A percentile compares a stretch with the other conserved stretches of the same genome.
Conservation (phyloP, 1,140 invertebrate species). For the Phenacoccus solenopsis region DNA sequence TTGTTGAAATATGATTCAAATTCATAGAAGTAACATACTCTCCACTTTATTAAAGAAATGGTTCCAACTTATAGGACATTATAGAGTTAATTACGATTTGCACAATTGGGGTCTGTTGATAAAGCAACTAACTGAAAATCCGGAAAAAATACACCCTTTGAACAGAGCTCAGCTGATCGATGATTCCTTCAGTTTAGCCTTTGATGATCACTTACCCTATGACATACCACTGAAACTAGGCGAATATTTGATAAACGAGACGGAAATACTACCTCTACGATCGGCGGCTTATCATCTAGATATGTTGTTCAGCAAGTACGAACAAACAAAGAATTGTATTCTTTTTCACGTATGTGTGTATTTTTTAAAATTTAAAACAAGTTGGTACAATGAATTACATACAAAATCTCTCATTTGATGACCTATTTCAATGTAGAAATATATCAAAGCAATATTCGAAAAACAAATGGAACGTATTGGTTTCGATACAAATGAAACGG, state of each 20-base stretch:
- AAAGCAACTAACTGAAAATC: slow-evolving; percentile 37
- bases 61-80: slow-evolving; percentile 42
- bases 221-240: slow-evolving; percentile 56
- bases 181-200: slow-evolving; percentile 68
- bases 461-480: neutral
- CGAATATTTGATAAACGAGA: slow-evolving; percentile 38
- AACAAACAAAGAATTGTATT: no score
- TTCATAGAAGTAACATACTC: no score
- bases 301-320: slow-evolving; percentile 4
- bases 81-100: slow-evolving; percentile 60
- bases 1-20: no score
- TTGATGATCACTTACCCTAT: slow-evolving; percentile 50
- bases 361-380: neutral
- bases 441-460: neutral
- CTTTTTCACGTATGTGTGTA: neutral
- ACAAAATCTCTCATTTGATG: neutral
- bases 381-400: neutral
- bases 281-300: slow-evolving; percentile 27
- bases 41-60: no score
- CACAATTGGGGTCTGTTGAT: slow-evolving; percentile 51
- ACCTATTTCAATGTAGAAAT: neutral
- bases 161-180: slow-evolving; percentile 69
- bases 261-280: slow-evolving; percentile 41
- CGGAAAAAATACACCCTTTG: slow-evolving; percentile 42
- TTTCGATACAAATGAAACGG: neutral